Base-by-base conservation (phyloP, 2,888 invertebrate genomes). In the Scrobipalpa costella region DNA sequence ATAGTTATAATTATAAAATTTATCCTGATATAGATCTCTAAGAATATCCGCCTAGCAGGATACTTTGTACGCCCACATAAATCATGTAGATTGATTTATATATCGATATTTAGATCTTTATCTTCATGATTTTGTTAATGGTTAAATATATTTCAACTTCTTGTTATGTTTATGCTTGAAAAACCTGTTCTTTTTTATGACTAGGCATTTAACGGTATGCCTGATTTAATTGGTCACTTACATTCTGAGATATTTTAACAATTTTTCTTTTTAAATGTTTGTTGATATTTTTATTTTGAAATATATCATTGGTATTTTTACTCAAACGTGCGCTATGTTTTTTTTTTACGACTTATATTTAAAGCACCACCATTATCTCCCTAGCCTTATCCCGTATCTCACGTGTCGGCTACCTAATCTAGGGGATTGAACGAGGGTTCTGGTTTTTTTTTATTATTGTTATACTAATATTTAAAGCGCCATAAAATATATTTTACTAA, bases 1-100 rank as follows among this genome's bases (percentile, higher is more conserved):
- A 58, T 21, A 40, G 13, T 55, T 8, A 34, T 55, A 55, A 33
- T 27, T 57, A 57, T 57, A 17, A 57, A 36, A 38, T 38, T 19
- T 36, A 19, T 27, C 57, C 27, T 19, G 59, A 44, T 59, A 33
- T n/a, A 27, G 44, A 59, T 44, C 59, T 59, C n/a, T 21, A 15
- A 59, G 21, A 59, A 59, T 44, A 59, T 59, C 27, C 19, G 34
- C 34, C 15, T 44, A 47, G 47, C 52, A 62, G 47, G 57, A 38
- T 57, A 33, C 49, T 52, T 63, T 58, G 19, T 34, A 63, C 44
- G 47, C 34, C 11, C 33, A 40, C 11, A 62, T 65, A 65, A 65
- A 65, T 65, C 65, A 63, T 65, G 15, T 55, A 64, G 62, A 64
- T 60, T 65, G 59, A 65, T 65, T 52, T 64, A 62, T 59, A 52